A percentile compares a stretch with the other conserved stretches of the same genome.
These are phyloP conservation scores for Oophaga pumilio DNA, from an alignment of 2,113 vertebrate genomes.

Conservation along the genomic window DNA sequence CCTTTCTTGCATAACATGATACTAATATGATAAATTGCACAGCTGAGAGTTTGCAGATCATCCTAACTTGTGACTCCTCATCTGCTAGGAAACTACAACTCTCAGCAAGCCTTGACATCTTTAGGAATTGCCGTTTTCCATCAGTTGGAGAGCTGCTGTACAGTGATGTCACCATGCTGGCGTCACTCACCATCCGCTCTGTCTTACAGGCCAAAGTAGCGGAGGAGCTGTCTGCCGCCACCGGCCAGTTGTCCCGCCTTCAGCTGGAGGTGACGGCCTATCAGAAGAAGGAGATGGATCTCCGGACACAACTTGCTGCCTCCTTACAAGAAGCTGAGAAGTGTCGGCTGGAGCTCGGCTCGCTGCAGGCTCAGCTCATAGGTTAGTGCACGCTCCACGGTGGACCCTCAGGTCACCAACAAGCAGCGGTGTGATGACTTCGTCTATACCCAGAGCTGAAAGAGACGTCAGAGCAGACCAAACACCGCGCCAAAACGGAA, in stretches of 20 bases:
- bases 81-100: not conserved
- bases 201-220: conserved; percentile 81
- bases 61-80: not conserved
- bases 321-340: conserved; percentile 77
- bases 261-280: conserved; percentile 85
- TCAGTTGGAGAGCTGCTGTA: too few relatives aligned
- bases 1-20: too few relatives aligned
- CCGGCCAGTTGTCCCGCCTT: conserved; percentile 81
- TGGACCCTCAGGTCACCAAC: not conserved
- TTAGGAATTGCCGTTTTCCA: too few relatives aligned
- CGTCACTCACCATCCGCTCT: not conserved
- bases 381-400: conserved; percentile 68
- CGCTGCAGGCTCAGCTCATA: conserved; percentile 78
- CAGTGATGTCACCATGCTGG: not conserved
- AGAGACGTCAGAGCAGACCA: conserved; percentile 75
- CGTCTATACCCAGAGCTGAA: conserved; percentile 77
- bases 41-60: too few relatives aligned
- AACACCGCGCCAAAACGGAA: conserved; percentile 78
- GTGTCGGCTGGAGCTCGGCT: conserved; percentile 66
- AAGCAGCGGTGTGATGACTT: not conserved
- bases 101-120: not conserved
- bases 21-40: too few relatives aligned
- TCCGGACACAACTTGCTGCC: conserved; percentile 78
- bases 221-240: conserved; percentile 83
- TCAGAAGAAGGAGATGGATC: conserved; percentile 82